phyloP scores from a whole-genome alignment of 2,797 vertebrate genomes.

The Heterohyrax brucei region DNA sequence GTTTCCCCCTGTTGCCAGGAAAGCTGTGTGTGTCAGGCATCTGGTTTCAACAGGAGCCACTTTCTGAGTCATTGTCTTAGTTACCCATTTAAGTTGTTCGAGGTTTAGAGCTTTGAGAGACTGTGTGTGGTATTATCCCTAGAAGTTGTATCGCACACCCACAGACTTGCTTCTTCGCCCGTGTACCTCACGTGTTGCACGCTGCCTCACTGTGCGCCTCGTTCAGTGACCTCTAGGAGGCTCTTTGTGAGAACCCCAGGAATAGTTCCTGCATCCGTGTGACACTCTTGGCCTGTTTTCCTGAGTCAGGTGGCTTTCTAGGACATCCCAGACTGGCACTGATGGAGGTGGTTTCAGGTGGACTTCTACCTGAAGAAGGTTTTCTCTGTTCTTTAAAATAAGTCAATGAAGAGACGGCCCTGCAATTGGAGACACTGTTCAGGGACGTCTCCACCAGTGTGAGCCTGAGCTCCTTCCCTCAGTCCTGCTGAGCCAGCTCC shows the following conservation, averaged over 20 bases:
- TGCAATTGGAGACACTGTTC: fast-evolving
- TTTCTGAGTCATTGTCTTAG: background rate
- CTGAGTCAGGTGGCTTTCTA: background rate
- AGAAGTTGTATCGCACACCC: background rate
- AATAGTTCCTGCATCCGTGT: background rate
- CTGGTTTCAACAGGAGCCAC: background rate
- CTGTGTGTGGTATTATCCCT: background rate
- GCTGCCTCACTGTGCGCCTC: background rate
- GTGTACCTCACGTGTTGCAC: background rate
- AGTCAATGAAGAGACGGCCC: background rate
- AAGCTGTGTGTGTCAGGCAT: too few species aligned
- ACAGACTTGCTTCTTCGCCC: background rate
- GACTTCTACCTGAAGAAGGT: fast-evolving
- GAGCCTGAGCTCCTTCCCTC: fast-evolving
- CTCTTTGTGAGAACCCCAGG: background rate
- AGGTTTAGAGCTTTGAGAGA: background rate
- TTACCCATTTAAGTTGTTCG: background rate
- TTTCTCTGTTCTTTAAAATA: background rate
- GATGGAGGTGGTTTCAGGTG: background rate
- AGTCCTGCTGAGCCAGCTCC: fast-evolving
- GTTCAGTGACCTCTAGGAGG: background rate
- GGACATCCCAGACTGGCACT: fast-evolving
- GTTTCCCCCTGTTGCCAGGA: too few species aligned
- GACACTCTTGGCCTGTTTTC: background rate
- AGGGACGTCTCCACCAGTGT: fast-evolving